Evolutionary conservation across 2,797 vertebrate species (phyloP), one percentile per base, ranked within the genome.

Genomic region (Triplophysa yarkandensis): DNA sequence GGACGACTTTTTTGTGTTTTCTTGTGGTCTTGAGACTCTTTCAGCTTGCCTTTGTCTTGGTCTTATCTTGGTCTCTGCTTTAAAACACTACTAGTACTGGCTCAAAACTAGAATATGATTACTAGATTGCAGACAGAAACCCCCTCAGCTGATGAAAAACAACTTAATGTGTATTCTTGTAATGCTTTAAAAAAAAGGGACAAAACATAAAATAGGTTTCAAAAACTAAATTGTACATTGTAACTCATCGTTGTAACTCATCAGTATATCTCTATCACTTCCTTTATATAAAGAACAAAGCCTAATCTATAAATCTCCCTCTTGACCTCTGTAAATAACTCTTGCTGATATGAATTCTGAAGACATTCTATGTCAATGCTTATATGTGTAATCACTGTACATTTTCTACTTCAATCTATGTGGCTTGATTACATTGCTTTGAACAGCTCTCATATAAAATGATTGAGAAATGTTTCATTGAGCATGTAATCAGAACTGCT

Each of bases 361-460:
- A 39, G 44, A 71, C 57, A 71, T 62, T 19, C 11, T 63, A 32
- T 54, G 60, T 28, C 34, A 63, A 63, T 41, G 14, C 44, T 11
- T 14, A 63, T 28, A 63, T 71, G 28, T 36, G 30, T 19, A 64
- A 54, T 55, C 46, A 64, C 9, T 11, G 34, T 21, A 39, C 6
- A 16, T 21, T 54, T 48, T 63, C 17, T 23, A 63, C 34, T 41
- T 52, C 34, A 39, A 25, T 39, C 21, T 9, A 13, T 6, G 34
- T 36, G 21, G 60, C 25, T 54, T 73, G 48, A 73, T 73, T 30
- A 55, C 34, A 54, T 54, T 41, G 43, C 70, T 73, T 75, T 61
- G 50, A 63, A 73, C 39, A 32, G 16, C 7, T 11, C n/a, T 58
- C 52, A 34, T 41, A 41, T 41, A 73, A 54, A 64, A 64, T 55